Evolutionary conservation across 2,797 vertebrate genomes (phyloP).

Genomic region (Sebastes glaucus): DNA sequence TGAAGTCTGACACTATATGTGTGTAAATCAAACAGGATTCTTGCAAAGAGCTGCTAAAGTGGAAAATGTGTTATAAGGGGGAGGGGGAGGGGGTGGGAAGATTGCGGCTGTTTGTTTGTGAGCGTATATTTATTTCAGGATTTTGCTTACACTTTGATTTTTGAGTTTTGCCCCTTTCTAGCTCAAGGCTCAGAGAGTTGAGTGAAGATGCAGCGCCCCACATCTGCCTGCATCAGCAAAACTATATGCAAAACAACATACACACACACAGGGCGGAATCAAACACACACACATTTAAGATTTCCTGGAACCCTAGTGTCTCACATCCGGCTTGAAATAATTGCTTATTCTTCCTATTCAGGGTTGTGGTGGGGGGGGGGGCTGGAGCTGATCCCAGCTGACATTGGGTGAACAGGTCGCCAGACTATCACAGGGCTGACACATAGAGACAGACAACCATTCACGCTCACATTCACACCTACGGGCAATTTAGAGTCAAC

Average conservation of each 20-base stretch:
- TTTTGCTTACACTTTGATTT: slow-evolving; percentile 74
- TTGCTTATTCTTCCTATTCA: too few relatives aligned
- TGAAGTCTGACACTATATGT: slow-evolving; percentile 7
- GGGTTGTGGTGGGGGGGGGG: too few relatives aligned
- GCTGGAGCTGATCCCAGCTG: too few relatives aligned
- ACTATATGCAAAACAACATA: slow-evolving; percentile 66
- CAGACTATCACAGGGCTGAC: too few relatives aligned
- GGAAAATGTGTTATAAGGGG: slow-evolving; percentile 46
- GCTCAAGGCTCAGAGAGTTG: slow-evolving; percentile 58
- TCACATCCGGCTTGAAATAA: slow-evolving; percentile 6
- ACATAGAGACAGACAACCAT: too few relatives aligned
- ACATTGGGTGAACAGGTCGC: too few relatives aligned
- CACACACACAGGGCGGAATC: slow-evolving; percentile 3
- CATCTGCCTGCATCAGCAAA: slow-evolving; percentile 73
- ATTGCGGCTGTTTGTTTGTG: slow-evolving; percentile 48
- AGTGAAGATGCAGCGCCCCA: slow-evolving; percentile 46
- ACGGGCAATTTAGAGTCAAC: too few relatives aligned
- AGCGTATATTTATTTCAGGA: slow-evolving; percentile 62
- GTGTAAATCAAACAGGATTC: slow-evolving; percentile 39
- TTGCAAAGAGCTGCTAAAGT: slow-evolving; percentile 45
- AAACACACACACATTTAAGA: slow-evolving; percentile 6
- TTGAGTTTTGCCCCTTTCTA: slow-evolving; percentile 50
- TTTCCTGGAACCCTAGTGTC: slow-evolving; percentile 28
- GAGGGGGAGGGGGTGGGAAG: not conserved
- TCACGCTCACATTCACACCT: too few relatives aligned